Conservation (phyloP, 30 jellyfish, hydroid and myxozoan species). For the Morbakka virulenta region DNA sequence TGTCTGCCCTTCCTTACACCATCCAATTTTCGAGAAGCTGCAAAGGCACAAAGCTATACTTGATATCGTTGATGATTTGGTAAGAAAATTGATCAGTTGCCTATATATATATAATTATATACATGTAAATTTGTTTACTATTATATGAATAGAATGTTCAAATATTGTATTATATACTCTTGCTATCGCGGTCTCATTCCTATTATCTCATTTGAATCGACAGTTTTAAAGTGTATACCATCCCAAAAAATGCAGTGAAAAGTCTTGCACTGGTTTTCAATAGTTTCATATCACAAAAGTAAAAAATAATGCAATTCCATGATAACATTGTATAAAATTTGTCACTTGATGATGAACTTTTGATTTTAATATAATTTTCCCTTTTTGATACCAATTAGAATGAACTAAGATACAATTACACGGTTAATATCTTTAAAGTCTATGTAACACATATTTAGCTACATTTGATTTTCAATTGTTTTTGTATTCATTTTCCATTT, state of each 20-base stretch:
- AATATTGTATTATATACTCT: background rate
- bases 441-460: background rate
- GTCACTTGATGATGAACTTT: too few relatives aligned
- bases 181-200: background rate
- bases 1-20: constrained; percentile 73
- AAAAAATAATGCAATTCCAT: too few relatives aligned
- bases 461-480: too few relatives aligned
- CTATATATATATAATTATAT: too few relatives aligned
- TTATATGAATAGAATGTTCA: background rate
- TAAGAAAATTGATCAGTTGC: too few relatives aligned
- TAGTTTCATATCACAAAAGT: too few relatives aligned
- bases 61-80: constrained; percentile 79
- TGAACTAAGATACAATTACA: background rate
- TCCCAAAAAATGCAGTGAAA: too few relatives aligned
- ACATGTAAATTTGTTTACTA: background rate
- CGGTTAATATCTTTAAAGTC: background rate
- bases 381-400: too few relatives aligned
- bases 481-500: background rate
- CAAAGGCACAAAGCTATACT: constrained; percentile 50
- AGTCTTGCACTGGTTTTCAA: too few relatives aligned
- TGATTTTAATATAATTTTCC: too few relatives aligned
- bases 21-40: constrained; percentile 46
- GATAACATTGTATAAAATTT: too few relatives aligned
- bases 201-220: background rate
- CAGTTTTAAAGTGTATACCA: background rate